phyloP scores from a whole-genome alignment of 2,797 vertebrate genomes.

The Helostoma temminkii region DNA sequence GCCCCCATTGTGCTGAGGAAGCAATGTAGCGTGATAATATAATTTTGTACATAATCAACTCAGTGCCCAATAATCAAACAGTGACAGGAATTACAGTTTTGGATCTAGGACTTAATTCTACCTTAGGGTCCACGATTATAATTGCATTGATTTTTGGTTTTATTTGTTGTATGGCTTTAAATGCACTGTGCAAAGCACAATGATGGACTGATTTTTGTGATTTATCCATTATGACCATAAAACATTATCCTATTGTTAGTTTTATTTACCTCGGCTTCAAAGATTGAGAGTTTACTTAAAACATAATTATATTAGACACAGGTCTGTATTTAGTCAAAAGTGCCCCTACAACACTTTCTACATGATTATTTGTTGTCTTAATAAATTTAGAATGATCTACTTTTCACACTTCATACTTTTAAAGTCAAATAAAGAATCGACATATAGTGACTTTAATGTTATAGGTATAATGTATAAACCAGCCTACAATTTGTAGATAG shows the following conservation, averaged over 20 bases:
- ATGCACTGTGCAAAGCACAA: not conserved
- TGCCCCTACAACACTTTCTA: not conserved
- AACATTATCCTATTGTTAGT: not conserved
- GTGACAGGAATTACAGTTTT: constrained; percentile 18
- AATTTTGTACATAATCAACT: constrained; percentile 21
- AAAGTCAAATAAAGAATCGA: not conserved
- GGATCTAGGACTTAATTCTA: constrained; percentile 6
- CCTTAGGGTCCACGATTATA: not conserved
- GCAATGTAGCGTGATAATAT: constrained; percentile 28
- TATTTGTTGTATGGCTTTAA: constrained; percentile 17
- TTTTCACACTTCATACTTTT: too few species aligned
- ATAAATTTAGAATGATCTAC: not conserved
- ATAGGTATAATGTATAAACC: not conserved
- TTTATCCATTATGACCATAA: too few species aligned
- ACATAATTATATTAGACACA: not conserved
- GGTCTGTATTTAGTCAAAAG: too few species aligned
- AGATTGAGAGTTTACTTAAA: not conserved
- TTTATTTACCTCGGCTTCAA: not conserved
- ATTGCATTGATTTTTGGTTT: constrained; percentile 22
- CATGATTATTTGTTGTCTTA: not conserved
- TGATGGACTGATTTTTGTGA: not conserved
- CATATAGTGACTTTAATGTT: not conserved
- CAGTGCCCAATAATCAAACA: constrained; percentile 24
- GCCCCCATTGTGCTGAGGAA: constrained; percentile 7
- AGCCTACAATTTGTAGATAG: not conserved